Evolutionary conservation across 2,113 vertebrate genomes (phyloP).

Genomic region (Phodopus roborovskii): DNA sequence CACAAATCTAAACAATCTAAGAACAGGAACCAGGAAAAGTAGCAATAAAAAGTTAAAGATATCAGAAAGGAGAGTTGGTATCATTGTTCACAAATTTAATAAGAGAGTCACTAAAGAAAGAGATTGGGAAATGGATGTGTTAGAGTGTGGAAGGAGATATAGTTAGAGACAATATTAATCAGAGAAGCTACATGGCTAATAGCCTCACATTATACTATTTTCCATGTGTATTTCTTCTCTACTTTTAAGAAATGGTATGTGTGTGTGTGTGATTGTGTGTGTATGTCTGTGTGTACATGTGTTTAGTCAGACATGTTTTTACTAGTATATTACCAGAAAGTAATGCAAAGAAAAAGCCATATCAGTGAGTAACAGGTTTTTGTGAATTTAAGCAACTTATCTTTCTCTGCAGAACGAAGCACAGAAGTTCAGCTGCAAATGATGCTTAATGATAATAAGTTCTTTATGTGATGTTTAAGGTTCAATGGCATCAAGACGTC

Average conservation of each 20-base stretch:
- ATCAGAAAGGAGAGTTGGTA: background rate
- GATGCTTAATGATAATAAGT: background rate
- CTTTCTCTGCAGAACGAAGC: too few relatives aligned
- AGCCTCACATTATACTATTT: background rate
- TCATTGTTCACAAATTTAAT: background rate
- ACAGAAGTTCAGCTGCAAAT: background rate
- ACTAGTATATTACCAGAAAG: background rate
- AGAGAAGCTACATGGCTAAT: background rate
- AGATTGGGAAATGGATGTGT: background rate
- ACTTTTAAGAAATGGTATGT: background rate
- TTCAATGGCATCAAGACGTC: background rate
- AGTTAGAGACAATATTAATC: background rate
- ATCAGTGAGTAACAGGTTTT: background rate
- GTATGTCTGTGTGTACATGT: background rate
- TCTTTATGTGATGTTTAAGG: conserved; percentile 18
- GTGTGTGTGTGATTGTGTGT: background rate
- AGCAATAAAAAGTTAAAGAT: background rate
- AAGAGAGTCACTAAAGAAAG: background rate
- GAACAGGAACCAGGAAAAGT: background rate
- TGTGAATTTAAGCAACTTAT: background rate
- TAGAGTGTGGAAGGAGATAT: background rate
- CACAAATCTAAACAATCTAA: background rate
- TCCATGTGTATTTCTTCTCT: background rate
- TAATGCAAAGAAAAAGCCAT: background rate
- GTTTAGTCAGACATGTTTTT: background rate